Conservation (phyloP, 2,113 vertebrate species). For the Sterrhoptilus dennistouni region DNA sequence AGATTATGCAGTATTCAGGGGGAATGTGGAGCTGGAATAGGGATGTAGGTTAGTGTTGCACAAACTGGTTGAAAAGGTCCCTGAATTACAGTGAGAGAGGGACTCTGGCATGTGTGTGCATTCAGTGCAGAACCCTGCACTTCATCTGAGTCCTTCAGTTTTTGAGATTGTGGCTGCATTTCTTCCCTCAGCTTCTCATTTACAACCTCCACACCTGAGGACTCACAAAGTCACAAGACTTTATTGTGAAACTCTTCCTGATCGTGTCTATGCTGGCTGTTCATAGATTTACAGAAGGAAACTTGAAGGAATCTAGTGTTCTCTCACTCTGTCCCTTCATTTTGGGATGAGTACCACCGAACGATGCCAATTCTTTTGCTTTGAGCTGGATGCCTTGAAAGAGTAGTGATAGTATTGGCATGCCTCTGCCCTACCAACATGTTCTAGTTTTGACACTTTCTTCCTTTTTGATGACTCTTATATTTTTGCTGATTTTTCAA, state of each 20-base stretch:
- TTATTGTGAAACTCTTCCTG: neutral
- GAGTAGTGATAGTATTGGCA: neutral
- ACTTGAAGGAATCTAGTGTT: neutral
- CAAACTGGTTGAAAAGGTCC: neutral
- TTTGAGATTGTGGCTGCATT: neutral
- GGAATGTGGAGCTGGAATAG: neutral
- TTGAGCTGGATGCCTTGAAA: neutral
- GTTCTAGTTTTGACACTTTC: neutral
- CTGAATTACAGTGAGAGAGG: neutral
- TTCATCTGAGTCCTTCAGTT: neutral
- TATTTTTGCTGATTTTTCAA: neutral
- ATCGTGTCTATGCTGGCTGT: neutral
- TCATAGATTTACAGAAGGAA: neutral
- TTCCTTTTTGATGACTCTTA: neutral
- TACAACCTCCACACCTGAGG: neutral
- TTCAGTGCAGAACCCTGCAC: neutral
- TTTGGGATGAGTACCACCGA: neutral
- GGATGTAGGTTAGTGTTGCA: neutral
- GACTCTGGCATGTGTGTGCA: rapidly evolving
- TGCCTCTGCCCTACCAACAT: neutral
- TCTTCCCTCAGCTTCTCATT: neutral
- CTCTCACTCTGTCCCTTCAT: neutral
- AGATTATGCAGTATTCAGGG: neutral
- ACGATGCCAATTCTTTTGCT: neutral
- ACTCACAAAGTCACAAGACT: neutral